Conservation (phyloP, 1,140 invertebrate species). For the Marisa cornuarietis region DNA sequence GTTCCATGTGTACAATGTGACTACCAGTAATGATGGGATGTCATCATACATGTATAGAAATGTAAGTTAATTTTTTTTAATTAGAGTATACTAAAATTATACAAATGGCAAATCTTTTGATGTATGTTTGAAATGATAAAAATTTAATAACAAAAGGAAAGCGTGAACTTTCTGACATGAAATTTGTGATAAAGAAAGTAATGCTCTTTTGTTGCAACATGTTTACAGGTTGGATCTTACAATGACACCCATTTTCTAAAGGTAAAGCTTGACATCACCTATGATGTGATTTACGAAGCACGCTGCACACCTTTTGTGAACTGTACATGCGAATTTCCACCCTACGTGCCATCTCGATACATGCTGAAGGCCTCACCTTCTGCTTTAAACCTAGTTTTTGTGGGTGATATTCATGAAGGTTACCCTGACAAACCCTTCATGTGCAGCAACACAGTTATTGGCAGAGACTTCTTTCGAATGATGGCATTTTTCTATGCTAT, state of each 20-base stretch:
- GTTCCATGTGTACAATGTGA: constrained; percentile 59
- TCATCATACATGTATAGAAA: constrained; percentile 42
- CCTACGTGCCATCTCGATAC: constrained; percentile 52
- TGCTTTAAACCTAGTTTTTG: constrained; percentile 53
- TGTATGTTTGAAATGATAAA: no score
- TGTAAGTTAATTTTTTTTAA: constrained; percentile 34
- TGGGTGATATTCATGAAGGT: constrained; percentile 55
- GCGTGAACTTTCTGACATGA: no score
- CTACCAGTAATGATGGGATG: not conserved
- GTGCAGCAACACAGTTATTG: constrained; percentile 54
- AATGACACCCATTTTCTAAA: constrained; percentile 61
- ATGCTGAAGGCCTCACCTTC: constrained; percentile 47
- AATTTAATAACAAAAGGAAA: no score
- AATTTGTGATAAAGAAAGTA: not conserved
- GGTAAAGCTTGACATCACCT: constrained; percentile 45
- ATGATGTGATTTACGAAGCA: constrained; percentile 29
- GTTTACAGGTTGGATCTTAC: constrained; percentile 60
- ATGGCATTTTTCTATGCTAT: constrained; percentile 63
- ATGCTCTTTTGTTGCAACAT: constrained; percentile 14
- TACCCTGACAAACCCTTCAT: constrained; percentile 34
- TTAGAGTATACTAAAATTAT: no score
- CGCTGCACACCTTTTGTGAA: constrained; percentile 24
- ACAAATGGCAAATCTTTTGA: no score
- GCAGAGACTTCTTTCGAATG: constrained; percentile 51
- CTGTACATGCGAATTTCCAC: constrained; percentile 48